These are phyloP conservation scores for Avahi laniger DNA, from an alignment of 2,797 vertebrate genomes.

Conservation along the genomic window DNA sequence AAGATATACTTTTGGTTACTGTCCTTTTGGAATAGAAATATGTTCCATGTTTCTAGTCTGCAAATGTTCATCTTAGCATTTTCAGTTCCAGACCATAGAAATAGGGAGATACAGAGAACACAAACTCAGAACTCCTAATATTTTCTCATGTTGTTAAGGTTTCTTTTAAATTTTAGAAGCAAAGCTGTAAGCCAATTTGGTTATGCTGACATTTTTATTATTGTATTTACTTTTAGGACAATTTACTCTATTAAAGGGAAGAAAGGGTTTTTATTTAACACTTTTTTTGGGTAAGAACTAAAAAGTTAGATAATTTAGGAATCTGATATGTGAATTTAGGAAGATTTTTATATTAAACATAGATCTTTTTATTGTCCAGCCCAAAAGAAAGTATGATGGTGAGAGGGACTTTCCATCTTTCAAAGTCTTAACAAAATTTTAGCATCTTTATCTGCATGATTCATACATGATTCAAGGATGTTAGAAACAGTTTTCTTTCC, in stretches of 20 bases:
- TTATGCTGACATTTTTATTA: background rate
- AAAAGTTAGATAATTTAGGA: background rate
- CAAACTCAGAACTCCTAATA: background rate
- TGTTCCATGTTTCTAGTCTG: background rate
- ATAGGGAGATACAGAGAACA: background rate
- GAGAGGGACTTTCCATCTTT: background rate
- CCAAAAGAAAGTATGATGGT: background rate
- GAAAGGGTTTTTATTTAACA: background rate
- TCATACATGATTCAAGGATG: background rate
- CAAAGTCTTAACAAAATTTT: conserved; percentile 13
- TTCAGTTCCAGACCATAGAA: background rate
- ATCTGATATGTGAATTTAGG: background rate
- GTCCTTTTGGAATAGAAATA: conserved; percentile 12
- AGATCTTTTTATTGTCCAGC: background rate
- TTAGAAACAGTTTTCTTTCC: background rate
- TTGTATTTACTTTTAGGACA: background rate
- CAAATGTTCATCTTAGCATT: background rate
- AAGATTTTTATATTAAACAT: background rate
- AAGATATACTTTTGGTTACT: background rate
- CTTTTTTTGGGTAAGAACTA: background rate
- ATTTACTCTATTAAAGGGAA: background rate
- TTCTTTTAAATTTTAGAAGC: background rate
- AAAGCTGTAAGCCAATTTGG: background rate
- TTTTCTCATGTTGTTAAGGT: background rate
- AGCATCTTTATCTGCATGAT: background rate